These are phyloP conservation scores for Chromobotia macracanthus DNA, from an alignment of 2,797 vertebrate genomes.

Conservation along the genomic window DNA sequence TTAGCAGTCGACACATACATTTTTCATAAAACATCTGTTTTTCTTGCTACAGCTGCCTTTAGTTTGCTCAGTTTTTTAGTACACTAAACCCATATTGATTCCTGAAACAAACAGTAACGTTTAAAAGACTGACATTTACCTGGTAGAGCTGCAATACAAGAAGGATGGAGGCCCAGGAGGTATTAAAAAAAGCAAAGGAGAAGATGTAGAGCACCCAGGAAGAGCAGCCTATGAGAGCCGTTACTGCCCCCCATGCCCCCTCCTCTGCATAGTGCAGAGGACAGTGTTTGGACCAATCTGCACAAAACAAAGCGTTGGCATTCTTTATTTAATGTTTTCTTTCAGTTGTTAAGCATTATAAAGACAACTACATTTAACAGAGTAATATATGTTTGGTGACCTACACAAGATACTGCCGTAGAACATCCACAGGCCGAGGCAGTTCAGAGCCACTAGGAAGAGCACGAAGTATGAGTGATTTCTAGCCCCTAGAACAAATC, in stretches of 20 bases:
- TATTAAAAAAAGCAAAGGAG: conserved; percentile 80
- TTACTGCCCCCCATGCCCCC: conserved; percentile 80
- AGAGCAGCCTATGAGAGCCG: conserved; percentile 80
- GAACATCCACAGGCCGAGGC: conserved; percentile 82
- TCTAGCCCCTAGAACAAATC: conserved; percentile 78
- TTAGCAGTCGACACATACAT: too few species aligned
- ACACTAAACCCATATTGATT: neutral
- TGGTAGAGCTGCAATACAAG: conserved; percentile 89
- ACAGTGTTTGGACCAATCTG: conserved; percentile 89
- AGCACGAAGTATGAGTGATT: conserved; percentile 90
- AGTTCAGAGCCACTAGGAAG: conserved; percentile 80
- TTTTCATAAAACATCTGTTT: too few species aligned
- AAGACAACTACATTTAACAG: neutral
- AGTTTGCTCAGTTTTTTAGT: too few species aligned
- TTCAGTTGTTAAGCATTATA: neutral
- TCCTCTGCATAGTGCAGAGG: conserved; percentile 74
- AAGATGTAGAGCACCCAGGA: conserved; percentile 89
- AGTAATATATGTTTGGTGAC: conserved; percentile 64
- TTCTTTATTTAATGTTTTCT: neutral
- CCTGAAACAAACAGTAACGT: neutral
- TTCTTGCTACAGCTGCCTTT: too few species aligned
- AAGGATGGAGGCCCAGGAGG: conserved; percentile 79
- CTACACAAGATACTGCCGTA: conserved; percentile 85
- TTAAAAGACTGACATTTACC: conserved; percentile 67
- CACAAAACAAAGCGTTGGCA: neutral